These are phyloP conservation scores for Xenotilapia flavipinnis DNA, from an alignment of 2,113 vertebrate genomes.

Conservation along the genomic window DNA sequence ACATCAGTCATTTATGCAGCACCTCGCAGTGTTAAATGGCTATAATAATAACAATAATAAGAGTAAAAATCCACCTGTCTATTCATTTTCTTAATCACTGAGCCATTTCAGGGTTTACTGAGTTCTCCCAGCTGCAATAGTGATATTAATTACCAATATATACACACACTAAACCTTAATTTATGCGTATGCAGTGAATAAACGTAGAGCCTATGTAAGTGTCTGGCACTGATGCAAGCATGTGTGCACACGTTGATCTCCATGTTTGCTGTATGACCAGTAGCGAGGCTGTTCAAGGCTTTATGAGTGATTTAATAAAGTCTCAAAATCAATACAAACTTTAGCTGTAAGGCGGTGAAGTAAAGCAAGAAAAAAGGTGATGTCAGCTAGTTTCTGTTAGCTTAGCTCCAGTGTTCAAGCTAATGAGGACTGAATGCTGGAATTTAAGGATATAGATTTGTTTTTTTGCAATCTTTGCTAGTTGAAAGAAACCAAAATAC, in stretches of 20 bases:
- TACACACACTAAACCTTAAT: not conserved
- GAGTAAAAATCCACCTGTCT: not conserved
- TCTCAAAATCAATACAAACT: not conserved
- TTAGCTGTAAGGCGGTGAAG: not conserved
- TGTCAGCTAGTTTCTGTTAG: not conserved
- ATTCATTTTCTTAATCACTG: not conserved
- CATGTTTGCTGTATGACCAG: not conserved
- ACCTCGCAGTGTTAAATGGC: not conserved
- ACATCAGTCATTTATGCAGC: not conserved
- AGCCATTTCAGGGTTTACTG: not conserved
- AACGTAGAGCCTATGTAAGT: rapidly evolving
- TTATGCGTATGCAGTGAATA: not conserved
- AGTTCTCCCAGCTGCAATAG: not conserved
- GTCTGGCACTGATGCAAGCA: not conserved
- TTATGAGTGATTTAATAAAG: not conserved
- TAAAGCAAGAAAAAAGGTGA: not conserved
- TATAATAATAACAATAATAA: not conserved
- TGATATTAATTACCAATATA: not conserved
- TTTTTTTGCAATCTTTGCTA: not conserved
- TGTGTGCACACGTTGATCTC: not conserved
- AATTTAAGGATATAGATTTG: not conserved
- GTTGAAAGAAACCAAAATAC: not conserved
- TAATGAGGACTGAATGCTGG: not conserved
- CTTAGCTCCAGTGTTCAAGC: not conserved
- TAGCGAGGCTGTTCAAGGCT: rapidly evolving